Evolutionary conservation across 2,797 vertebrate species (phyloP), one percentile per base, ranked within the genome.

Genomic region (Eleutherodactylus coqui): DNA sequence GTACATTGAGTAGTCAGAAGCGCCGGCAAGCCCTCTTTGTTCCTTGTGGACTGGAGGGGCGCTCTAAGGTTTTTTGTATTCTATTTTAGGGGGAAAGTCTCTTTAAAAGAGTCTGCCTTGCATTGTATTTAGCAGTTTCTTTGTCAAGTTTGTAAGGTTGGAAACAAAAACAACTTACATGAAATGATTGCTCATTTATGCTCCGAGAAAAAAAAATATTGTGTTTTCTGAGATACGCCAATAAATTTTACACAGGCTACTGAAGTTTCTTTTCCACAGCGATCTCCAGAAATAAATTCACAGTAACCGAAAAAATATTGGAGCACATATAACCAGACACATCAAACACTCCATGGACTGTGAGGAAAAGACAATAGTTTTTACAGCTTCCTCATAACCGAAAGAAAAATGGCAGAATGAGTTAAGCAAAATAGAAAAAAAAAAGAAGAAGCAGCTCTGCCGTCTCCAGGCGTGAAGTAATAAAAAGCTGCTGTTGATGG

Each of bases 241-340:
- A 70, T 45, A 82, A 27, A 77, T 55, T 76, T 32, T 11, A 24
- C 41, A 70, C 41, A 45, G 77, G 13, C 17, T 41, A 16, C 27
- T 49, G 47, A 51, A 53, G 14, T 0, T 27, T 49, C 4, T 2
- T 16, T 62, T 5, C 6, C 73, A 34, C 3, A 53, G 21, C 38
- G 11, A 49, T 49, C 0, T 34, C 32, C 41, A 75, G 11, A 41
- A 27, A 73, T 32, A n/a, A 82, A 67, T 5, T 51, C 0, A 41
- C 17, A 45, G 29, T 55, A 81, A 82, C 72, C 2, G 7, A 43
- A 72, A 80, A 75, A 75, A 86, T 81, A 60, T 73, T 75, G 70
- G 41, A 82, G 41, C 47, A 77, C 72, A 77, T 75, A 82, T 69
- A 75, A 55, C 79, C 79, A 76, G 72, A 64, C 38, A 79, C 75